Percentiles rank a stretch among this genome's conserved stretches.
phyloP scores from a whole-genome alignment of 64 coral and sea anemone species.

The Trachythela sp. region DNA sequence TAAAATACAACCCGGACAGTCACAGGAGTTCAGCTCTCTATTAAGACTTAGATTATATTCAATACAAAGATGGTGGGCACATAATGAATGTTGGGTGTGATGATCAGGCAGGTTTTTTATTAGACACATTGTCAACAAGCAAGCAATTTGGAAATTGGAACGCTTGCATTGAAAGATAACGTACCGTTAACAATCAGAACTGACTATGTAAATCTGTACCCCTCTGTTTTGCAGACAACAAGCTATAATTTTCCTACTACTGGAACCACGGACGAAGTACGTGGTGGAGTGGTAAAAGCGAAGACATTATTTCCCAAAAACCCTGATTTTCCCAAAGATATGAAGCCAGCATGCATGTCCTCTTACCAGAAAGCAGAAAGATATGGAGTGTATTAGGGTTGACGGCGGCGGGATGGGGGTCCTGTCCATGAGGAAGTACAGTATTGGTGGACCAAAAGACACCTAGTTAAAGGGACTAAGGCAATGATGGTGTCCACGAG shows the following conservation, averaged over 20 bases:
- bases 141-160: slow-evolving; percentile 12
- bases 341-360: background rate
- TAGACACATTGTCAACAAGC: background rate
- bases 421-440: slow-evolving; percentile 27
- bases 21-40: background rate
- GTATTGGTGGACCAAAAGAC: slow-evolving; percentile 11
- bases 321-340: background rate
- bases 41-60: background rate
- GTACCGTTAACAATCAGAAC: slow-evolving; percentile 18
- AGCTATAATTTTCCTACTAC: slow-evolving; percentile 22
- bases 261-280: slow-evolving; percentile 21
- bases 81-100: background rate
- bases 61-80: slow-evolving; percentile 34
- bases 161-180: background rate
- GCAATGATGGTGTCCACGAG: slow-evolving; percentile 29
- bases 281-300: background rate
- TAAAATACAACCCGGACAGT: background rate
- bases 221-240: slow-evolving; percentile 10
- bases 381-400: background rate
- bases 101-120: background rate
- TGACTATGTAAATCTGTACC: slow-evolving; percentile 36
- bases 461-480: background rate
- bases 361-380: background rate
- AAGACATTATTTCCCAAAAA: background rate
- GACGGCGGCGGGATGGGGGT: background rate